Percentiles rank a stretch among this genome's conserved stretches.
phyloP scores from a whole-genome alignment of 2,797 vertebrate genomes.

The Mormyrops boulengeri region DNA sequence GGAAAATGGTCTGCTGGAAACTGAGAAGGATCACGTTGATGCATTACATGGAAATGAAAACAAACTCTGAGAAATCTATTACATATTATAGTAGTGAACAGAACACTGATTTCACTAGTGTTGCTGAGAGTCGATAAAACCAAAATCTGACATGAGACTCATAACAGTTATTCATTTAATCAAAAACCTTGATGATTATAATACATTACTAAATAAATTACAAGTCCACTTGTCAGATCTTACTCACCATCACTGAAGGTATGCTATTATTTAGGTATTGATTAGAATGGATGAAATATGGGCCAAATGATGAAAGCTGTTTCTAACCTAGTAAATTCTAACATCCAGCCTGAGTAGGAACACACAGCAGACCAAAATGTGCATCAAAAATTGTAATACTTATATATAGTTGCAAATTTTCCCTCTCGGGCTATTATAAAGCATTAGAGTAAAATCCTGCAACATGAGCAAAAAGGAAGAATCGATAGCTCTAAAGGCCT shows the following conservation, averaged over 20 bases:
- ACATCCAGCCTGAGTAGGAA: background rate
- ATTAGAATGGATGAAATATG: background rate
- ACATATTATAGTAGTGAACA: background rate
- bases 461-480: constrained; percentile 9
- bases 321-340: background rate
- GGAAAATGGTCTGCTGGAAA: background rate
- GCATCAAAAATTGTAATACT: background rate
- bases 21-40: background rate
- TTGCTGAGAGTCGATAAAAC: background rate
- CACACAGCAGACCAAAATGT: background rate
- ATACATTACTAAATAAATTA: background rate
- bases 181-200: background rate
- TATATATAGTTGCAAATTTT: background rate
- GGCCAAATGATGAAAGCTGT: background rate
- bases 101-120: background rate
- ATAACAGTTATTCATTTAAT: background rate
- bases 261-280: background rate
- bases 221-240: background rate
- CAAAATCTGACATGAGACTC: background rate
- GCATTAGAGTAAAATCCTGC: constrained; percentile 4
- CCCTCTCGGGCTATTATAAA: background rate
- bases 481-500: constrained; percentile 13
- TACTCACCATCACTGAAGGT: background rate
- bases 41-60: background rate
- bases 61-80: background rate